Percentiles rank a stretch among this genome's conserved stretches.
Evolutionary conservation across 2,113 vertebrate species (phyloP).

Genomic region (Cranoglanis bouderius): DNA sequence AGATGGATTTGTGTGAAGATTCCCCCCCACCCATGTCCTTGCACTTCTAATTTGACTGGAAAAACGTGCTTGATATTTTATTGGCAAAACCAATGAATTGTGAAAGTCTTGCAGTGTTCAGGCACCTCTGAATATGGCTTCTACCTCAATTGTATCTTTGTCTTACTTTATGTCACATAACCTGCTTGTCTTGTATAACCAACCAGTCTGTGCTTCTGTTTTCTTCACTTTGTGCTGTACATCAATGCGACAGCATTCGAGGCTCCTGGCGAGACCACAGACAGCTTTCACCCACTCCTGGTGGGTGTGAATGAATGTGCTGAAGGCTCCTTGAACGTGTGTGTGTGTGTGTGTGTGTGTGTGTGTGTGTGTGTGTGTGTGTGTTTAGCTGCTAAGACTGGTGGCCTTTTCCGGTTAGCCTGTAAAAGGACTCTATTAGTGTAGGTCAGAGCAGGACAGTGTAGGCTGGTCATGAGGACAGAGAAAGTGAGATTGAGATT

Average conservation of each 20-base stretch:
- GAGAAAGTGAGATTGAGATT: not conserved
- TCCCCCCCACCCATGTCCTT: not conserved
- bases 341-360: slow-evolving; percentile 25
- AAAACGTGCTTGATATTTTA: not conserved
- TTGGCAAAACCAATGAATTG: not conserved
- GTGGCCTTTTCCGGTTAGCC: slow-evolving; percentile 35
- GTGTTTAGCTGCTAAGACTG: not conserved
- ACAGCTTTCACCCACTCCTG: slow-evolving; percentile 40
- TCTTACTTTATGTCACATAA: not conserved
- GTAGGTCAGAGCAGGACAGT: not conserved
- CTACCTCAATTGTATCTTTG: not conserved
- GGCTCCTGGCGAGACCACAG: slow-evolving; percentile 33
- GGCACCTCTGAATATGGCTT: not conserved
- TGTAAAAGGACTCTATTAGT: slow-evolving; percentile 36
- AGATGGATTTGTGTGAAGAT: not conserved
- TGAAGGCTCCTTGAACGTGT: slow-evolving; percentile 17
- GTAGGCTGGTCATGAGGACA: not conserved
- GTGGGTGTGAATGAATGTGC: slow-evolving; percentile 48
- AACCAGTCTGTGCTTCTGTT: not conserved
- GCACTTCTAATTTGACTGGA: not conserved
- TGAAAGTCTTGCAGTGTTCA: not conserved
- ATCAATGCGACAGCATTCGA: slow-evolving; percentile 5
- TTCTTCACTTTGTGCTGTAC: not conserved
- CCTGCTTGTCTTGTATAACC: not conserved
- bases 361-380: not conserved